Evolutionary conservation across 1,140 invertebrate genomes (phyloP).

Genomic region (Ganaspis sp.): DNA sequence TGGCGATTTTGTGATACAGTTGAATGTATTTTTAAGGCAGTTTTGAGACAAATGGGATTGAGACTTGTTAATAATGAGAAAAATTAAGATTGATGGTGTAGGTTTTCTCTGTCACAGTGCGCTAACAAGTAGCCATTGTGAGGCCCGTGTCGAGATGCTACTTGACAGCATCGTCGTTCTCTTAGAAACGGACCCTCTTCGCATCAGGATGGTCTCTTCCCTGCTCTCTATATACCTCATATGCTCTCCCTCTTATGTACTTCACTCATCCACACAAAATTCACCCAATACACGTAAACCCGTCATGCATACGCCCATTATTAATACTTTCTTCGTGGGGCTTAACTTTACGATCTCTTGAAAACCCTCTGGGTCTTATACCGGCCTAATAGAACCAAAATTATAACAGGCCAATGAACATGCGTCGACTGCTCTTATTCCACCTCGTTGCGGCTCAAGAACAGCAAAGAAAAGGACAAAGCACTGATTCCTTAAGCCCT

Average conservation of each 20-base stretch:
- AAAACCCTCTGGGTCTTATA: conserved; percentile 66
- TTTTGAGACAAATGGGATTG: neutral
- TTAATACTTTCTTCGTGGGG: conserved; percentile 60
- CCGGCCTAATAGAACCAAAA: conserved; percentile 71
- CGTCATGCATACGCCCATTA: conserved; percentile 23
- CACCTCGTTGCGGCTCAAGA: conserved; percentile 61
- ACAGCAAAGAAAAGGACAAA: conserved; percentile 51
- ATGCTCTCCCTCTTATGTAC: conserved; percentile 7
- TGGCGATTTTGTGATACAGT: too few species aligned
- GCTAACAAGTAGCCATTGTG: conserved; percentile 70
- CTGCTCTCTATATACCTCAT: conserved; percentile 47
- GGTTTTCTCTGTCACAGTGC: conserved; percentile 50
- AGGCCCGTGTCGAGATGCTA: conserved; percentile 68
- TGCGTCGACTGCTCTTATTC: conserved; percentile 77
- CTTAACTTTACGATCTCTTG: conserved; percentile 74
- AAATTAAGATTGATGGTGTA: conserved; percentile 4
- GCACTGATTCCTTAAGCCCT: conserved; percentile 59
- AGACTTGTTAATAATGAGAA: neutral
- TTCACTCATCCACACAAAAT: conserved; percentile 26
- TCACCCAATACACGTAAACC: conserved; percentile 2
- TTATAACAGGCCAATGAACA: conserved; percentile 76
- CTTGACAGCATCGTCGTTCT: conserved; percentile 61
- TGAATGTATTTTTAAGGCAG: too few species aligned
- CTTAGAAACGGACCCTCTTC: conserved; percentile 60
- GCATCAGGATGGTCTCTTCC: conserved; percentile 38